Evolutionary conservation across 2,888 invertebrate species (phyloP), one percentile per base, ranked within the genome.

Genomic region (Nephrotoma appendiculata): DNA sequence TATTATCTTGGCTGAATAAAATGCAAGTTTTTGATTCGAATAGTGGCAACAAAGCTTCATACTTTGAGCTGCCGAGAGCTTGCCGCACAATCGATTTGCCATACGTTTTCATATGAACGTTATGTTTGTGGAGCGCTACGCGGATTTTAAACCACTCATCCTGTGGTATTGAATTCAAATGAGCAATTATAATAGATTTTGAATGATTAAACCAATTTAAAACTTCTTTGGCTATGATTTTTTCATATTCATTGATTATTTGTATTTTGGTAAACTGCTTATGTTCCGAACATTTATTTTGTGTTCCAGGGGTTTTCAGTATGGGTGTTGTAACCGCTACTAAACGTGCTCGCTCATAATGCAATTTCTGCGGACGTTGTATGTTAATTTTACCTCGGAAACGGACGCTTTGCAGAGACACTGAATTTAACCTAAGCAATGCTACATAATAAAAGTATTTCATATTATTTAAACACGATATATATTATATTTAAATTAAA

Each of bases 301-400:
- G 88, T 44, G 90, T 89, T 89, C 92, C 92, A 19, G 92, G 92
- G 83, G 93, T 92, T 9, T 93, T 91, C 89, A 93, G 95, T 83
- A 92, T 92, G 0, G 96, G 96, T 89, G 94, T 93, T 0, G 95
- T 91, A n/a, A 96, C 91, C 88, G 94, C 94, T 85, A 95, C 90
- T 83, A 95, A 92, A 88, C 93, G 92, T 19, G 95, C 95, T 88
- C 95, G 93, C 88, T 94, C 93, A 89, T 94, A 96, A 90, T 96
- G 95, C 0, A 95, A 95, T 86, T 93, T 92, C 89, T 93, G 93
- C 0, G 97, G 97, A 88, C 92, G 94, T 90, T 96, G 95, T 83
- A 97, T 94, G 89, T 97, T 96, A 86, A 96, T 95, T 92, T 96
- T 96, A 2, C 95, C 94, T 41, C 95, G 93, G 90, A 93, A 95